Base-by-base conservation (phyloP, 2,888 invertebrate genomes). In the Dicranocentrus wangi region DNA sequence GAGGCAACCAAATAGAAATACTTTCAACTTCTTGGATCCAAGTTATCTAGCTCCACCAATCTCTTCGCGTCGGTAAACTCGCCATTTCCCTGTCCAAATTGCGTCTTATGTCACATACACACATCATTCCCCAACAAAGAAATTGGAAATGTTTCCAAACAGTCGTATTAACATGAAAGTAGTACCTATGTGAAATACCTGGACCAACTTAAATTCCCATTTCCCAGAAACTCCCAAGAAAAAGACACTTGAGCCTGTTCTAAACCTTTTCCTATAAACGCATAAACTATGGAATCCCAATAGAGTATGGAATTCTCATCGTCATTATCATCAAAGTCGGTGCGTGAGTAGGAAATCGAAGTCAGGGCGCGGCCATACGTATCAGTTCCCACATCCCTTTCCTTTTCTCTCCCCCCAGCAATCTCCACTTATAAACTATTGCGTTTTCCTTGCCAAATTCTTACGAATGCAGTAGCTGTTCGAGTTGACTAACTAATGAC, bases 401-500 rank as follows among this genome's bases (percentile, higher is more conserved):
- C 27, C 61, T 10, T 60, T 25, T 42, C n/a, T n/a, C n/a, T 15
- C 47, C 2, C 15, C 47, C 47, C 47, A 47, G n/a, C 15, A n/a
- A n/a, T 47, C 3, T n/a, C 21, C 43, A 21, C 58, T 47, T 51
- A 25, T 42, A 47, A 63, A 32, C 25, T 58, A 8, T 47, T 23
- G 32, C 53, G 39, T 65, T 23, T 47, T 15, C n/a, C 28, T 68
- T 58, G 66, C 76, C 66, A 76, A 76, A 43, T 58, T 13, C 58
- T 23, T 17, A 1, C 25, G 1, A 21, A 23, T 47, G 28, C 17
- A 19, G 28, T 19, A 7, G 47, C 47, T 47, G 10, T 47, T 69
- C 47, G 2, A 43, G 58, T 43, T 42, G 61, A 68, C 47, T 69
- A 51, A 69, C 76, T 82, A 82, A 83, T 83, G 83, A 83, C 71